Evolutionary conservation across 2,888 invertebrate genomes (phyloP), one percentile per base, ranked within the genome.

Genomic region (Coenonympha glycerion): DNA sequence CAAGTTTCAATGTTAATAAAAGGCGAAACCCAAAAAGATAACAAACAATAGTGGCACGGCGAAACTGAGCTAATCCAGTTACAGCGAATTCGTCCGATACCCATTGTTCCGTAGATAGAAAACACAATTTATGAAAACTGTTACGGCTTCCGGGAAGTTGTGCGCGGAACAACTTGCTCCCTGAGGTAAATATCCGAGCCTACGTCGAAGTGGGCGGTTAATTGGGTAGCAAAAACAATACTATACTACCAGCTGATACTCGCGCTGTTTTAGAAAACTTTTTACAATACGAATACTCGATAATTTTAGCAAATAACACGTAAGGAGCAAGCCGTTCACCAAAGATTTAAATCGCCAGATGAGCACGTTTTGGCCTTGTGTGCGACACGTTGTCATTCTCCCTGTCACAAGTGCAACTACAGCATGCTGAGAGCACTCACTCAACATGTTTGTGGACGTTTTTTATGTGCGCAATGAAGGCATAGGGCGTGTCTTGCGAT

Each of bases 71-170:
- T 13, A 37, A 37, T 37, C 21, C 36, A 19, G 21, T 37, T 37
- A 37, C 22, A 37, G 13, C 1, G 3, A 37, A 22, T 22, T 37
- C 37, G 37, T 22, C 8, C 22, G 37, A 22, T 37, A 37, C 13
- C 15, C 22, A 37, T 22, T 37, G 37, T 37, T 37, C 37, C 37
- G 4, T 13, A 15, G 37, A 37, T 37, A 37, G 37, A 13, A 37
- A 37, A 37, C 37, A 37, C 37, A 37, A 22, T 37, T 13, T 37
- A 37, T 22, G 22, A 37, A 37, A 37, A 37, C 22, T 37, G 37
- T 22, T 37, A 37, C 8, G 22, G 37, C 22, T 13, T 37, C 22
- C 18, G 8, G 13, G 37, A 22, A 37, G 22, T 22, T 22, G 13
- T 9, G n/a, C n/a, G n/a, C n/a, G n/a, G n/a, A n/a, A 13, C 5